phyloP scores from a whole-genome alignment of 2,113 vertebrate species.

The Sula dactylatra region DNA sequence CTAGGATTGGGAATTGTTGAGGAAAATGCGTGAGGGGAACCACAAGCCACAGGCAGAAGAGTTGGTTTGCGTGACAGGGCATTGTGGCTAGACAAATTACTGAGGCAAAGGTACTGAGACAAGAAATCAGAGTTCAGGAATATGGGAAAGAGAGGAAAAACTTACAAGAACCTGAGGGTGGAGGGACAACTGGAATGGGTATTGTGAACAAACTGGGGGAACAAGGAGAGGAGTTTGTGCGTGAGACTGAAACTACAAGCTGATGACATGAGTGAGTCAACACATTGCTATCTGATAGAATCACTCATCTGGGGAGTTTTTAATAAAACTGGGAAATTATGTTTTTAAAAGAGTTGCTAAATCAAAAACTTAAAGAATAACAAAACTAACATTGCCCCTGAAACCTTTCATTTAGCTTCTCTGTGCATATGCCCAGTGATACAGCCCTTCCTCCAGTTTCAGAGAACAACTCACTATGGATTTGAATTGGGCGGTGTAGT shows the following conservation, averaged over 20 bases:
- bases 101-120: background rate
- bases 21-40: background rate
- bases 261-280: background rate
- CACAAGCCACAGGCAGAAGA: background rate
- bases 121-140: background rate
- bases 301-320: background rate
- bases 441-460: background rate
- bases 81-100: background rate
- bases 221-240: background rate
- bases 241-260: background rate
- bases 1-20: background rate
- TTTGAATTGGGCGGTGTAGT: background rate
- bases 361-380: background rate
- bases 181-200: background rate
- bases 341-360: background rate
- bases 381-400: background rate
- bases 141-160: background rate
- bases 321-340: background rate
- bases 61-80: background rate
- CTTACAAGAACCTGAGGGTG: background rate
- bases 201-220: background rate
- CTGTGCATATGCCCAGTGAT: background rate
- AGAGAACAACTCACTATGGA: background rate
- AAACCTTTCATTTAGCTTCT: background rate
- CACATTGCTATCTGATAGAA: background rate